Base-by-base conservation (phyloP, 2,113 vertebrate species). In the Synchiropus splendidus region DNA sequence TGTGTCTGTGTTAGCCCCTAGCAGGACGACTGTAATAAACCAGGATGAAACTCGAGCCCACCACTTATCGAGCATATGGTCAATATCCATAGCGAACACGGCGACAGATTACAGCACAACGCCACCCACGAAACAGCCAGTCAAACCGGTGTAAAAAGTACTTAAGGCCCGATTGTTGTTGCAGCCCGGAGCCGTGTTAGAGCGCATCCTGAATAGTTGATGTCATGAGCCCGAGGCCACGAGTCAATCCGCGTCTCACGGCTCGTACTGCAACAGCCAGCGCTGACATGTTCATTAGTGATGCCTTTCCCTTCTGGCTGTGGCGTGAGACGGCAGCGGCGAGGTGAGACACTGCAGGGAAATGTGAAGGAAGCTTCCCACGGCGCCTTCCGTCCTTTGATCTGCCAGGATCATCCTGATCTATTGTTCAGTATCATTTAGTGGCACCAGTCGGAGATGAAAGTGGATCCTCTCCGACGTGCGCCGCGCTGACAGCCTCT, bases 251-350 rank as follows among this genome's bases (percentile, higher is more conserved):
- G 46, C 39, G 54, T 64, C 48, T 58, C 4, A 15, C 35, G 59
- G 67, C 67, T 59, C 62, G 65, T 60, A 58, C 64, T 57, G 71
- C 56, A 63, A 62, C 54, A 68, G 53, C 39, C 49, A 21, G 42
- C 54, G 50, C 58, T 62, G 61, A 67, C 66, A 53, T 70, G 72
- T 76, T 76, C 79, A 80, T 82, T 79, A 80, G 59, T 48, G 48
- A 63, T 44, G 48, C 46, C 58, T 72, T 61, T 56, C 48, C 59
- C 67, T 64, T 59, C 61, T 68, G 66, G 64, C 64, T 37, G 48
- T 21, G 31, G 32, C 18, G 42, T 6, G 17, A 69, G 70, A 45
- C 63, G 47, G 65, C 48, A 38, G 31, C 48, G 8, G 49, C 67
- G 49, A 72, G 65, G 63, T 74, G 59, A 59, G 62, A 47, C n/a